Base-by-base conservation (phyloP, 1,140 invertebrate species). In the Wiebesia pumilae region DNA sequence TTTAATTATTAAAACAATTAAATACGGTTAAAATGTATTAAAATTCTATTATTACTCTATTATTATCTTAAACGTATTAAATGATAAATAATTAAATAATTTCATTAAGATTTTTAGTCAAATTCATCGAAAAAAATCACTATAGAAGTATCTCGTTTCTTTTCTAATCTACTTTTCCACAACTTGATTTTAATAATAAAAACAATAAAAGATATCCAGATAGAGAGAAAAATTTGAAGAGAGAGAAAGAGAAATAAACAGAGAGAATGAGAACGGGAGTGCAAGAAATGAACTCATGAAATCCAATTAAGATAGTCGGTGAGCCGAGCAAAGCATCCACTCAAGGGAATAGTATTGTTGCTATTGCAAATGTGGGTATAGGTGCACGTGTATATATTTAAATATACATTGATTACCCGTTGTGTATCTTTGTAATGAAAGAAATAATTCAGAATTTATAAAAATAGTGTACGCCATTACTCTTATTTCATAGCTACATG, bases 261-360 rank as follows among this genome's bases (percentile, higher is more conserved):
- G n/a, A n/a, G 24, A 62, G 24, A 62, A 3, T 27, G 51, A 33
- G 40, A 27, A 67, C 1, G 14, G 58, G 24, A 54, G 24, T 27
- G 40, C n/a, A 65, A 81, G 84, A 86, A 86, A 86, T 65, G 69
- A 62, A 85, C 78, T 85, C 78, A 69, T 33, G 69, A 81, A 81
- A 86, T 86, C 84, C 79, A 86, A 86, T 86, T 86, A 86, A 86
- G 69, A 19, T 35, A 54, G 51, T 19, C 30, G 67, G 81, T 65
- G 47, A 69, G 81, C 33, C 79, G 58, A 43, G 58, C 54, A 65
- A 81, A 73, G 21, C n/a, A 65, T 38, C 24, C 85, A 81, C n/a
- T 43, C 24, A 19, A 43, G 40, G 27, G 35, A 38, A 12, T 19
- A 38, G 3, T 71, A 35, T 16, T 14, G 24, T 9, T 6, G 33